These are phyloP conservation scores for Ichneumon xanthorius DNA, from an alignment of 2,888 invertebrate species.

Conservation along the genomic window DNA sequence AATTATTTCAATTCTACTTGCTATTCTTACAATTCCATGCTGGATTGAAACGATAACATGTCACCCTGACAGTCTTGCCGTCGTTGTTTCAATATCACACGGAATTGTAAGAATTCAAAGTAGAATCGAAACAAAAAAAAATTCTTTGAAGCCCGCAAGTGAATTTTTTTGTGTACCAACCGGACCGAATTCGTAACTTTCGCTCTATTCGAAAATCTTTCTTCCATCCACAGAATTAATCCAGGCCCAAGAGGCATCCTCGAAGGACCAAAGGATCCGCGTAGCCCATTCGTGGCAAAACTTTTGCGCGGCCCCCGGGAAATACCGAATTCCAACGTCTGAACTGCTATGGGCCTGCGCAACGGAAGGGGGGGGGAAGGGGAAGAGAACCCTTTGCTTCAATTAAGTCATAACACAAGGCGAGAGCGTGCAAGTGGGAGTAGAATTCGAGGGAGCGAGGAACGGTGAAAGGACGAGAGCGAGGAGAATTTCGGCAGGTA, in stretches of 20 bases:
- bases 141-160: no score
- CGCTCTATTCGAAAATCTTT: constrained; percentile 12
- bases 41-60: no score
- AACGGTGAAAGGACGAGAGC: constrained; percentile 8
- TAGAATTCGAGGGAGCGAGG: constrained; percentile 12
- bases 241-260: not conserved
- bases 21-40: no score
- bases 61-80: no score
- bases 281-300: not conserved
- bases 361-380: not conserved
- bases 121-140: no score
- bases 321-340: constrained; percentile 32
- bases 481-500: constrained; percentile 45
- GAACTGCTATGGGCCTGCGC: constrained; percentile 15
- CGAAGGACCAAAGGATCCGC: no score
- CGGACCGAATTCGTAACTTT: no score
- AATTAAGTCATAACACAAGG: constrained; percentile 58
- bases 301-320: constrained; percentile 13
- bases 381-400: constrained; percentile 42
- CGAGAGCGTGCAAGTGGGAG: constrained; percentile 26
- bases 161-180: no score
- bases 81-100: no score
- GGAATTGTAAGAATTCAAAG: no score
- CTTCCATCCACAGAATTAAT: constrained; percentile 13
- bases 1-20: no score